These are phyloP conservation scores for Rattus norvegicus DNA, from an alignment of 2,113 vertebrate genomes.

Conservation along the genomic window GRCr8 NC_086024.1:107086501-107087000, in stretches of 20 bases:
- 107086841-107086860: conserved; percentile 10
- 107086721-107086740: background rate
- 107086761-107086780: background rate
- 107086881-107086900: background rate
- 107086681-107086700: background rate
- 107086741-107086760: conserved; percentile 16
- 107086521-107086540: too few species aligned
- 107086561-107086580: too few species aligned
- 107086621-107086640: too few species aligned
- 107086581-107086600: too few species aligned
- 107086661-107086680: background rate
- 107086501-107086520: too few species aligned
- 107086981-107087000: background rate
- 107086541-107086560: too few species aligned
- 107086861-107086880: background rate
- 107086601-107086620: too few species aligned
- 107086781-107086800: background rate
- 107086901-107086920: background rate
- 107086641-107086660: background rate
- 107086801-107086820: too few species aligned
- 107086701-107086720: background rate
- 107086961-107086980: background rate
- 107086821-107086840: too few species aligned
- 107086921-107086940: background rate
- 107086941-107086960: background rate